Base-by-base conservation (phyloP, 2,797 vertebrate species). In the Sorex maritimensis region DNA sequence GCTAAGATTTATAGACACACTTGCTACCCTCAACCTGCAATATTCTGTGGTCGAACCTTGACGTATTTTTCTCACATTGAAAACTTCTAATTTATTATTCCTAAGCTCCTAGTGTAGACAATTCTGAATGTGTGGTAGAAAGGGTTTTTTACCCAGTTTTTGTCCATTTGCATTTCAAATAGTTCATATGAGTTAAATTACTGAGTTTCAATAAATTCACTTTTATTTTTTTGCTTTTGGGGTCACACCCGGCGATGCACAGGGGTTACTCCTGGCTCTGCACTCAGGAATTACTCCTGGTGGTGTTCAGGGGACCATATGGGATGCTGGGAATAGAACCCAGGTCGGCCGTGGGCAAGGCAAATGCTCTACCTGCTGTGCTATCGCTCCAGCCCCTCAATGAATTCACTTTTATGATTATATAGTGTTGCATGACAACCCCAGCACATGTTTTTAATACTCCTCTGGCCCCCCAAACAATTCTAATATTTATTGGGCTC, bases 1-100 rank as follows among this genome's bases (percentile, higher is more conserved):
- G 97, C 84, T 72, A 83, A 97, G 94, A 97, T 94, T 97, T 97
- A 97, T 77, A 95, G 97, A 96, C 95, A 86, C 71, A 97, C 97
- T 97, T 95, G 67, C 74, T 58, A 77, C 38, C 71, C 44, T 95
- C 81, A 93, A 30, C n/a, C 63, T 84, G 63, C 28, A 96, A 82
- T 3, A 30, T 82, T 83, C 89, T 71, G 19, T 46, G 65, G 28
- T 17, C 75, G 87, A 90, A 89, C 89, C 41, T 63, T 93, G 95
- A 95, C 89, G 21, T 44, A 91, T 96, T 94, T 86, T 88, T 49
- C 12, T 93, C n/a, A 92, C 72, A 93, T 93, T 91, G 24, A 69
- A 92, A 94, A 85, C 71, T 61, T 74, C 41, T 15, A 61, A 55
- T 79, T 87, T 80, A 63, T 93, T 94, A 58, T 95, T 89, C 91